Percentiles rank a stretch among this genome's conserved stretches.
These are phyloP conservation scores for Gymnocheta viridis DNA, from an alignment of 2,888 invertebrate genomes.

Conservation along the genomic window DNA sequence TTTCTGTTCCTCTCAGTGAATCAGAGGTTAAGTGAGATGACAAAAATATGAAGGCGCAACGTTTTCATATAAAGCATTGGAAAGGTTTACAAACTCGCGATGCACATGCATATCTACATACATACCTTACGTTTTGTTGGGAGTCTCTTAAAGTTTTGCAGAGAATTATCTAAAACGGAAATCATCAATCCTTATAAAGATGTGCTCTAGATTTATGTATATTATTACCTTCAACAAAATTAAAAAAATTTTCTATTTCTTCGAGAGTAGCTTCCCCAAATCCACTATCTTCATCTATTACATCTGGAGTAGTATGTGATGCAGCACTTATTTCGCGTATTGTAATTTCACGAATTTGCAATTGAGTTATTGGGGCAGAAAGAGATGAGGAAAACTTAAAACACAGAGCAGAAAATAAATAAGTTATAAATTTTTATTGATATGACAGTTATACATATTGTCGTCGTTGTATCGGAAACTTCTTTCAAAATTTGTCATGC, in stretches of 20 bases:
- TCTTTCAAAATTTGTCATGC: not conserved
- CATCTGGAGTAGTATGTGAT: conserved; percentile 49
- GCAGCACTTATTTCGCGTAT: conserved; percentile 71
- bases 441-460: not conserved
- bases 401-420: not conserved
- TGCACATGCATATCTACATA: too few relatives aligned
- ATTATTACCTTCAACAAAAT: conserved; percentile 6
- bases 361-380: not conserved
- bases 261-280: conserved; percentile 73
- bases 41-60: not conserved
- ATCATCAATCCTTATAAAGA: too few relatives aligned
- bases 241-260: conserved; percentile 69
- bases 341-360: conserved; percentile 71
- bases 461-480: not conserved
- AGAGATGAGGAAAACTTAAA: not conserved
- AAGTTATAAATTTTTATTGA: not conserved
- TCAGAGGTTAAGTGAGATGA: too few relatives aligned
- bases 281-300: conserved; percentile 67
- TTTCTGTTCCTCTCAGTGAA: too few relatives aligned
- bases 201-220: too few relatives aligned
- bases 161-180: conserved; percentile 38
- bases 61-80: too few relatives aligned
- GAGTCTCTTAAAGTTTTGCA: not conserved
- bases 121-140: conserved; percentile 63
- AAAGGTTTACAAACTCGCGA: too few relatives aligned